Percentiles rank a stretch among this genome's conserved stretches.
These are phyloP conservation scores for Zaprionus gabonicus DNA, from an alignment of 1,140 invertebrate genomes.

Conservation along the genomic window DNA sequence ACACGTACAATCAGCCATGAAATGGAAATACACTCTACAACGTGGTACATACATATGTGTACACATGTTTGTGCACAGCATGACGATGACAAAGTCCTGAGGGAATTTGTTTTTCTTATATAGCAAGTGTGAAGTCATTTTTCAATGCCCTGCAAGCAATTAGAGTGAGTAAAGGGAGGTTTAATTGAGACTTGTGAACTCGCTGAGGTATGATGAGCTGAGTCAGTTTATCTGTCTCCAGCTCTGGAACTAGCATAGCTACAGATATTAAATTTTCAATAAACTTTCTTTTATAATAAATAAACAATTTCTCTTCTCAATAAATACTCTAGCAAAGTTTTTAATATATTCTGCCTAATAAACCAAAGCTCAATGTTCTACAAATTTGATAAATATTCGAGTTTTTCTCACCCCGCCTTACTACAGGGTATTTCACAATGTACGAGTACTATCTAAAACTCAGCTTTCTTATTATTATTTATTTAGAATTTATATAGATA, in stretches of 20 bases:
- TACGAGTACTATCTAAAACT: background rate
- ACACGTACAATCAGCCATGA: background rate
- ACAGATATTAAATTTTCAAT: background rate
- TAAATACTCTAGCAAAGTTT: no score
- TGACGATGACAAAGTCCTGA: slow-evolving; percentile 49
- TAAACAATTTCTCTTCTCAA: background rate
- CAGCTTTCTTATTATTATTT: background rate
- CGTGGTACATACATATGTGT: slow-evolving; percentile 2
- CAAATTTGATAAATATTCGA: background rate
- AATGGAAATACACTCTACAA: slow-evolving; percentile 3
- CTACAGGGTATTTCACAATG: background rate
- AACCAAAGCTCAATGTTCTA: no score
- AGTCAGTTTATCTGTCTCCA: background rate
- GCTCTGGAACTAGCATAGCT: background rate
- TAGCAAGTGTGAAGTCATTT: background rate
- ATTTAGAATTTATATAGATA: background rate
- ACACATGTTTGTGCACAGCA: background rate
- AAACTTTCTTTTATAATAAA: background rate
- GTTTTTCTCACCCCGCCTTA: no score
- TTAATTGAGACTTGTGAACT: background rate
- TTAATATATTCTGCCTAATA: no score
- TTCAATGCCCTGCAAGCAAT: background rate
- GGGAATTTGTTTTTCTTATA: slow-evolving; percentile 27
- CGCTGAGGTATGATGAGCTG: background rate
- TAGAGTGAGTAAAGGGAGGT: background rate